Percentiles rank a stretch among this genome's conserved stretches.
Conservation (phyloP, 1,140 invertebrate species). For the Hypsibius dujardini region DNA sequence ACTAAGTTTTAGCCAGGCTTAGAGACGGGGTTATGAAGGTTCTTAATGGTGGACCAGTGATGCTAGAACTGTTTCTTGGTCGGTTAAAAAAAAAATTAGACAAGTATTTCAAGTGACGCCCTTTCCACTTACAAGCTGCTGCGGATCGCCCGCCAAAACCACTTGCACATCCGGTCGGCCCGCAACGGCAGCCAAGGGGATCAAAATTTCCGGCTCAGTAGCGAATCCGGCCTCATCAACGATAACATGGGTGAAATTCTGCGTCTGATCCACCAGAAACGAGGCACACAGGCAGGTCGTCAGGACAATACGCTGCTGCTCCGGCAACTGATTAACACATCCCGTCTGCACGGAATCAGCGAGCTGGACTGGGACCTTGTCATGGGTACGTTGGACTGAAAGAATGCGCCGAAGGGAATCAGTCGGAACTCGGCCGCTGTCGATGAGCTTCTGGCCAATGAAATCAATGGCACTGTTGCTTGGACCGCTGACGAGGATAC, state of each 20-base stretch:
- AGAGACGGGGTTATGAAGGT: background rate
- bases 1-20: background rate
- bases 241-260: conserved; percentile 68
- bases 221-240: conserved; percentile 79
- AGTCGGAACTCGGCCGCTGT: background rate
- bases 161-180: conserved; percentile 37
- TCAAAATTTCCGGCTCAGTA: conserved; percentile 67
- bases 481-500: conserved; percentile 62
- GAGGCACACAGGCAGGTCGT: conserved; percentile 58
- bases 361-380: conserved; percentile 35
- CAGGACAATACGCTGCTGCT: conserved; percentile 55
- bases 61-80: conserved; percentile 44
- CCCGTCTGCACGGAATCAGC: conserved; percentile 46
- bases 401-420: background rate
- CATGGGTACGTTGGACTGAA: conserved; percentile 25
- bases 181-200: conserved; percentile 41
- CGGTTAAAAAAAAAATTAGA: conserved; percentile 54
- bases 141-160: conserved; percentile 70
- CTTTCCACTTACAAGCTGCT: conserved; percentile 74
- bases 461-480: conserved; percentile 73
- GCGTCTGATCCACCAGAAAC: conserved; percentile 44
- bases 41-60: background rate
- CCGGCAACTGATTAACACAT: conserved; percentile 36
- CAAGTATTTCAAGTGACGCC: too few relatives aligned
- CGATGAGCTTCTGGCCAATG: conserved; percentile 34